A percentile compares a stretch with the other conserved stretches of the same genome.
Evolutionary conservation across 2,797 vertebrate genomes (phyloP).

Genomic region (Xenopus petersii): DNA sequence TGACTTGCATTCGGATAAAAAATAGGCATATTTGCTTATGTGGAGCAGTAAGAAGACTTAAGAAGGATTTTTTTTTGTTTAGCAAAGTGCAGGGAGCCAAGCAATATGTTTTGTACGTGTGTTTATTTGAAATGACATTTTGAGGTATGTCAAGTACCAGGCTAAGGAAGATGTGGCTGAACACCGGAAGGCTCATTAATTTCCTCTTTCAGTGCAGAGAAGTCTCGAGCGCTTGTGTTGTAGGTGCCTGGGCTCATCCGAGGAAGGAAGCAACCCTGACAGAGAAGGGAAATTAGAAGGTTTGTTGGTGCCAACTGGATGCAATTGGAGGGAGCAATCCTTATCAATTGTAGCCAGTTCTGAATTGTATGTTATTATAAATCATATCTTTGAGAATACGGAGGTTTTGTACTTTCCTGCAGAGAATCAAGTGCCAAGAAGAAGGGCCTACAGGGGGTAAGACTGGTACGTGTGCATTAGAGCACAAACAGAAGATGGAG

Average conservation of each 20-base stretch:
- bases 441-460: too few species aligned
- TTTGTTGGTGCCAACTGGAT: not conserved
- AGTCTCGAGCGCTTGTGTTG: constrained; percentile 5
- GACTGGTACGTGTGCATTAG: too few species aligned
- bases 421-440: too few species aligned
- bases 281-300: constrained; percentile 11
- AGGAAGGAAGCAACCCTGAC: constrained; percentile 38
- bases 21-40: too few species aligned
- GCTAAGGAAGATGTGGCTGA: constrained; percentile 18
- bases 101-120: constrained; percentile 13
- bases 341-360: too few species aligned
- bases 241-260: constrained; percentile 17
- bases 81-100: not conserved
- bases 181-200: constrained; percentile 32
- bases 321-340: not conserved
- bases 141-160: not conserved
- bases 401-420: too few species aligned
- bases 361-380: too few species aligned
- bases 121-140: constrained; percentile 29
- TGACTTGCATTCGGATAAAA: too few species aligned
- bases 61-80: too few species aligned
- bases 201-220: constrained; percentile 38
- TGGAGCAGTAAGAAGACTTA: too few species aligned
- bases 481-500: too few species aligned
- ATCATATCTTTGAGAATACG: too few species aligned